These are phyloP conservation scores for Halcyon malimbica DNA, from an alignment of 2,113 vertebrate species.

Conservation along the genomic window DNA sequence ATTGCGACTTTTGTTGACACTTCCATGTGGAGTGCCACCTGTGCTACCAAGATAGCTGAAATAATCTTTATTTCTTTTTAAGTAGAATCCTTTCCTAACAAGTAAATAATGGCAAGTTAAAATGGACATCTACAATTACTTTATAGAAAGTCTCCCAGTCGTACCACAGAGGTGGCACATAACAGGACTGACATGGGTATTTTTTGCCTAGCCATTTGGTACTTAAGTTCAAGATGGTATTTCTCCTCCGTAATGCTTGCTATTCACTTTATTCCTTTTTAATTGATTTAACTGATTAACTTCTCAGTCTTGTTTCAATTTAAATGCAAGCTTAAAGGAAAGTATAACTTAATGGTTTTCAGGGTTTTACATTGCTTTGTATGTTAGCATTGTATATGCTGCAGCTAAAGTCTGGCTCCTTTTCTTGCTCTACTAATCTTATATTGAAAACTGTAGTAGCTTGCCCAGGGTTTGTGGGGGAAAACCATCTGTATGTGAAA, in stretches of 20 bases:
- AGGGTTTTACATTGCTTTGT: neutral
- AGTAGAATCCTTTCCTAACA: neutral
- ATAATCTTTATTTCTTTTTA: conserved; percentile 6
- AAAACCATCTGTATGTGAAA: neutral
- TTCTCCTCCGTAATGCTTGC: neutral
- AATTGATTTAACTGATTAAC: neutral
- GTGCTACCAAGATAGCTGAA: conserved; percentile 2
- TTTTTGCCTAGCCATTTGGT: neutral
- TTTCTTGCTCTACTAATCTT: neutral
- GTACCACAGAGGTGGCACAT: neutral
- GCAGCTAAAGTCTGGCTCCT: neutral
- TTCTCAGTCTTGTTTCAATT: neutral
- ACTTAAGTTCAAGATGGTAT: neutral
- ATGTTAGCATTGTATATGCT: neutral
- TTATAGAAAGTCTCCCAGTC: neutral
- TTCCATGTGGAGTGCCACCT: neutral
- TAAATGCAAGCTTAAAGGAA: neutral
- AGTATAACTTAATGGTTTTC: neutral
- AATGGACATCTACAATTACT: neutral
- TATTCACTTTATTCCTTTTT: neutral
- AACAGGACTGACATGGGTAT: neutral
- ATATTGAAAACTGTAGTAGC: neutral
- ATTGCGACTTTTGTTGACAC: conserved; percentile 2
- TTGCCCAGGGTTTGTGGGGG: neutral
- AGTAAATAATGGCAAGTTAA: conserved; percentile 10